phyloP scores from a whole-genome alignment of 2,113 vertebrate genomes.

The Bungarus multicinctus region DNA sequence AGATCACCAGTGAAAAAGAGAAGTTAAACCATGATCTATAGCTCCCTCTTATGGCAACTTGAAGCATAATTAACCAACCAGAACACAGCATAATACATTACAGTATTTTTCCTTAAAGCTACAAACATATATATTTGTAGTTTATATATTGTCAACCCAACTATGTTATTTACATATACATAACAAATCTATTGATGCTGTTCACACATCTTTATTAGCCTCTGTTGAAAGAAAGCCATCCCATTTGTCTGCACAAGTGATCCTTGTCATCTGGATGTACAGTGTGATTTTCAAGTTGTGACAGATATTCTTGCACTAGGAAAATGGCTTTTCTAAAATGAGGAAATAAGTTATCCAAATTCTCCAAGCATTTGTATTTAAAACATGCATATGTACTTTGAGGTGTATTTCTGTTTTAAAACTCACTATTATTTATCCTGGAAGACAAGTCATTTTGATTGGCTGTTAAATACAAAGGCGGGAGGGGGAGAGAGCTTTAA shows the following conservation, averaged over 20 bases:
- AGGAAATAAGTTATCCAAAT: neutral
- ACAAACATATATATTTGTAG: no score
- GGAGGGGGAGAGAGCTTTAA: conserved; percentile 28
- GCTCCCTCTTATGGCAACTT: no score
- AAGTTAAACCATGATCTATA: no score
- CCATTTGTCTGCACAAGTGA: neutral
- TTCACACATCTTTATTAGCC: neutral
- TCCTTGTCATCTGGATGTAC: neutral
- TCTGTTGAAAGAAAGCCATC: neutral
- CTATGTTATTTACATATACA: no score
- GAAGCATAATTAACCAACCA: no score
- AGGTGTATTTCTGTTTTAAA: neutral
- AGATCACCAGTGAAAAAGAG: no score
- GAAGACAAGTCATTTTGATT: conserved; percentile 38
- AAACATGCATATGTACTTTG: neutral
- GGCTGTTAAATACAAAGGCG: conserved; percentile 20
- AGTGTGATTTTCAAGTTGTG: neutral
- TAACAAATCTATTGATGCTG: neutral
- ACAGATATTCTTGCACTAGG: neutral
- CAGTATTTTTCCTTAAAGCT: no score
- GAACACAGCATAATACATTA: no score
- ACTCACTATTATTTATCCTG: neutral
- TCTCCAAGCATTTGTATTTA: neutral
- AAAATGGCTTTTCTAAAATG: neutral
- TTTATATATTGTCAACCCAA: no score